Conservation (phyloP, 2,113 vertebrate genomes). For the Phasianus colchicus region DNA sequence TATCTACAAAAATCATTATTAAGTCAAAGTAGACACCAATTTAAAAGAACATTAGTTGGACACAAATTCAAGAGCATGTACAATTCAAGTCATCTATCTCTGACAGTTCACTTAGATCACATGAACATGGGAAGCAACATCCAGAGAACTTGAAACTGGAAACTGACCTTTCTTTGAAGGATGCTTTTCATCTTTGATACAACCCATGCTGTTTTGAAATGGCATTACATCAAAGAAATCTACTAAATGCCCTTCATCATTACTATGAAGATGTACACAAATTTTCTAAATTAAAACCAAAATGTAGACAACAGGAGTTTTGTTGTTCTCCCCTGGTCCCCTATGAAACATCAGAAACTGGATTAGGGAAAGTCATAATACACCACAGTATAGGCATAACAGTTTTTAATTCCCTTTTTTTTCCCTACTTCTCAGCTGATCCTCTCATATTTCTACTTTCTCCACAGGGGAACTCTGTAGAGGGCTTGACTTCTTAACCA, state of each 20-base stretch:
- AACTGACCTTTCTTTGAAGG: background rate
- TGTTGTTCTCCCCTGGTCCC: background rate
- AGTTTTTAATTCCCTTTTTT: background rate
- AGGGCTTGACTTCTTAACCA: background rate
- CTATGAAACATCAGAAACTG: background rate
- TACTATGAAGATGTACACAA: background rate
- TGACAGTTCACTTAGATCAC: background rate
- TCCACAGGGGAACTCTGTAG: background rate
- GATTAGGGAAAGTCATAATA: background rate
- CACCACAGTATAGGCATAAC: rapidly evolving
- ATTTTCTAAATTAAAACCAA: background rate
- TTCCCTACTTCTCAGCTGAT: background rate
- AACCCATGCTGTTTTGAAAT: background rate
- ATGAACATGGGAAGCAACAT: background rate
- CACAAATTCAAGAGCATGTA: background rate
- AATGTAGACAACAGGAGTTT: background rate
- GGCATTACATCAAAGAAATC: background rate
- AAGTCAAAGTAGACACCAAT: background rate
- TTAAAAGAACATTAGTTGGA: background rate
- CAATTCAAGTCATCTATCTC: background rate
- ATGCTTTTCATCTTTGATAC: background rate
- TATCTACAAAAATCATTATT: background rate
- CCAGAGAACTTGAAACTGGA: background rate
- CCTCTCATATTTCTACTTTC: background rate
- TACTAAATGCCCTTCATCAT: background rate